phyloP scores from a whole-genome alignment of 2,797 vertebrate species.

The Syngnathus acus region DNA sequence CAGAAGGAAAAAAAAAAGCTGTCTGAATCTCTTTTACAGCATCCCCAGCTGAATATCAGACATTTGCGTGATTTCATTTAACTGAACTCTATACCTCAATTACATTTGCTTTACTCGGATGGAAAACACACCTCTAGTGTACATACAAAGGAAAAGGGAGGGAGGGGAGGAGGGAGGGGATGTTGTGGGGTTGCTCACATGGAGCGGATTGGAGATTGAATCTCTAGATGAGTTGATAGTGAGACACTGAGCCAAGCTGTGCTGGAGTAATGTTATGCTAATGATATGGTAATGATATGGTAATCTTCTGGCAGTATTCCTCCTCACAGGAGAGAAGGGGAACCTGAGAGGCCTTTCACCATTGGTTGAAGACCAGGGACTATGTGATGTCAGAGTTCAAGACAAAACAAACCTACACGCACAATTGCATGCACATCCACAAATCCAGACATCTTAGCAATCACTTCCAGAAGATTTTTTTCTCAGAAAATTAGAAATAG shows the following conservation, averaged over 20 bases:
- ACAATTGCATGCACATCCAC: neutral
- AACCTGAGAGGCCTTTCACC: slow-evolving; percentile 65
- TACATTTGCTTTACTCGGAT: slow-evolving; percentile 63
- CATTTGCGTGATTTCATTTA: slow-evolving; percentile 65
- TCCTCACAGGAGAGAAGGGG: slow-evolving; percentile 62
- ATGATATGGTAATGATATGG: slow-evolving; percentile 72
- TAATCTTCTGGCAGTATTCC: slow-evolving; percentile 71
- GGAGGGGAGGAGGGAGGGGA: neutral
- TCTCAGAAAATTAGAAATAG: slow-evolving; percentile 50
- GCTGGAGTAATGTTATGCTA: slow-evolving; percentile 66
- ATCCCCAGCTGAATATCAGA: slow-evolving; percentile 22
- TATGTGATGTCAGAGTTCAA: slow-evolving; percentile 63
- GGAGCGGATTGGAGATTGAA: slow-evolving; percentile 58
- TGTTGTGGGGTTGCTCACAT: slow-evolving; percentile 8
- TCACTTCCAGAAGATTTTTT: slow-evolving; percentile 33
- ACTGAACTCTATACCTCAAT: slow-evolving; percentile 59
- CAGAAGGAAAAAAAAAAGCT: slow-evolving; percentile 37
- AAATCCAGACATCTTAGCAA: neutral
- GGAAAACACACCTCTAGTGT: slow-evolving; percentile 58
- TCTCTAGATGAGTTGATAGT: slow-evolving; percentile 68
- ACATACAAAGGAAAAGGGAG: slow-evolving; percentile 20
- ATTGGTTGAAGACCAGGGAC: slow-evolving; percentile 68
- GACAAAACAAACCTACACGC: slow-evolving; percentile 25
- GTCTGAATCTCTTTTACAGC: slow-evolving; percentile 44
- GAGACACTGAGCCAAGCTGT: slow-evolving; percentile 65